Evolutionary conservation across 2,797 vertebrate species (phyloP).

Genomic region (Eidolon dupreanum): DNA sequence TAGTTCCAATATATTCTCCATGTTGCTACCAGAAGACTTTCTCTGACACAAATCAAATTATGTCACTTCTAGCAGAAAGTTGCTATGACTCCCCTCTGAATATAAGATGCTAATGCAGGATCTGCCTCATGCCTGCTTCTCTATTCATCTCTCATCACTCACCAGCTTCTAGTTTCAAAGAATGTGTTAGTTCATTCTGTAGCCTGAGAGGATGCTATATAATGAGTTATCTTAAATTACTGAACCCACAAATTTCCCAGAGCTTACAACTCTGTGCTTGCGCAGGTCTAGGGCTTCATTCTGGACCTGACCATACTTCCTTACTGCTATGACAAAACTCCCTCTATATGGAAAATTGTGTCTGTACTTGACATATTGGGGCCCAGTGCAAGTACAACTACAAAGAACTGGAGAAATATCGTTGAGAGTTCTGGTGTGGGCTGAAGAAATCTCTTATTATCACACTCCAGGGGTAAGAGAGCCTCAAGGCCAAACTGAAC

Average conservation of each 20-base stretch:
- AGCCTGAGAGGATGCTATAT: not conserved
- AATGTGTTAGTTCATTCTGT: not conserved
- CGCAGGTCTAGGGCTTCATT: not conserved
- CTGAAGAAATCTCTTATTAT: not conserved
- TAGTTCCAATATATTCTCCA: not conserved
- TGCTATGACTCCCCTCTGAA: not conserved
- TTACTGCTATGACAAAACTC: not conserved
- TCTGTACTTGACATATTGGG: not conserved
- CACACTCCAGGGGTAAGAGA: not conserved
- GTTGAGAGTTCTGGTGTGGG: not conserved
- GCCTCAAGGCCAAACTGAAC: not conserved
- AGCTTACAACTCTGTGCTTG: not conserved
- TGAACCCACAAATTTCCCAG: not conserved
- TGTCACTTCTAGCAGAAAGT: not conserved
- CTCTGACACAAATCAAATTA: not conserved
- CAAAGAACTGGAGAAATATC: conserved; percentile 33
- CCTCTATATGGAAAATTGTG: not conserved
- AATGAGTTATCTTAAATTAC: conserved; percentile 32
- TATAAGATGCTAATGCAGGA: not conserved
- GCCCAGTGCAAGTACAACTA: not conserved
- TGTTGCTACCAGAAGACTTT: not conserved
- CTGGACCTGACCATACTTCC: not conserved
- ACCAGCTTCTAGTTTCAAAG: conserved; percentile 26
- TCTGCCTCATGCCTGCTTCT: not conserved
- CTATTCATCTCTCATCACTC: not conserved